Percentiles rank a stretch among this genome's conserved stretches.
Conservation (phyloP, 2,888 invertebrate species). For the Ophioninae sp. region DNA sequence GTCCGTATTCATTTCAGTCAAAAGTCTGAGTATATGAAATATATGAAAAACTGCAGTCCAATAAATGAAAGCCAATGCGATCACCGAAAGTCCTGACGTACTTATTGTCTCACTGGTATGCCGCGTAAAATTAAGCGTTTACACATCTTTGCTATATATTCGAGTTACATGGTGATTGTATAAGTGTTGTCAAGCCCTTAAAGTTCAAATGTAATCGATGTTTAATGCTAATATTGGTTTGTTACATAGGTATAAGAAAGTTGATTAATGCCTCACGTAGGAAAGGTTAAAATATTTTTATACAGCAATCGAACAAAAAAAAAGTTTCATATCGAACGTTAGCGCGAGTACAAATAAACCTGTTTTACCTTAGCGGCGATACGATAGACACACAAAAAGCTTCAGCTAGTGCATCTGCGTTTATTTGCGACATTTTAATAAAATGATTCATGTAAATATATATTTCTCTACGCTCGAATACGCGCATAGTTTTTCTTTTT, state of each 20-base stretch:
- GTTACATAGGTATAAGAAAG: constrained; percentile 31
- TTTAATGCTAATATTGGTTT: constrained; percentile 24
- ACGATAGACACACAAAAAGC: constrained; percentile 11
- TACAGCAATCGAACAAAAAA: constrained; percentile 40
- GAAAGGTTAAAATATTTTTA: constrained; percentile 44
- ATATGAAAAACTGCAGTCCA: not conserved
- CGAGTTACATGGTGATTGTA: constrained; percentile 32
- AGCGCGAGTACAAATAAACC: constrained; percentile 10
- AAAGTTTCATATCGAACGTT: constrained; percentile 15
- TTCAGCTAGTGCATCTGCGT: constrained; percentile 30
- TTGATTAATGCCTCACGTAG: constrained; percentile 33
- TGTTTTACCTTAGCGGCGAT: constrained; percentile 3
- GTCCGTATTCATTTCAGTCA: not conserved
- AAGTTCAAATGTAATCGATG: constrained; percentile 2
- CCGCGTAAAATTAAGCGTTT: constrained; percentile 1
- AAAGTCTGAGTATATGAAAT: no score
- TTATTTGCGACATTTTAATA: constrained; percentile 66
- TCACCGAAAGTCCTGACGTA: not conserved
- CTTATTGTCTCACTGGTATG: not conserved
- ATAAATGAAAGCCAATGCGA: not conserved
- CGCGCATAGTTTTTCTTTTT: constrained; percentile 11
- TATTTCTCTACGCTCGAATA: constrained; percentile 64
- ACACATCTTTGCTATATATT: constrained; percentile 15
- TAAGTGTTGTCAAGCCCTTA: constrained; percentile 22
- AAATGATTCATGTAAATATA: constrained; percentile 68